Evolutionary conservation across 1,140 invertebrate species (phyloP), one percentile per base, ranked within the genome.

Genomic region (Drosophila melanica): DNA sequence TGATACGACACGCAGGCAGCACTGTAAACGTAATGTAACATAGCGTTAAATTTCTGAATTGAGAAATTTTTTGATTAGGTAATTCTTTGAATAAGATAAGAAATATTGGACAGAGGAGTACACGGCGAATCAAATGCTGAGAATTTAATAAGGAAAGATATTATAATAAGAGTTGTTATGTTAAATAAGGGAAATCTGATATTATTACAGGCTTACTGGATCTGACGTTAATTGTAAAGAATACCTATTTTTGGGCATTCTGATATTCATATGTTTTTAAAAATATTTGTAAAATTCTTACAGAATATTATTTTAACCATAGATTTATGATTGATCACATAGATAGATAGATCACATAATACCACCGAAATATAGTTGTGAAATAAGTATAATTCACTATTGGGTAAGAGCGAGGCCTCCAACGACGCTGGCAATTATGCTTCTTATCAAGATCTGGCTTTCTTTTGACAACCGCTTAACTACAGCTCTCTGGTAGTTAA

Each of bases 381-480:
- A n/a, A 27, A 3, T 14, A 12, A 14, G 5, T 57, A 6, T 44
- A n/a, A 12, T n/a, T 6, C 41, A 7, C 23, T 35, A 51, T 33
- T 48, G 23, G 47, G 11, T 33, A 51, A 41, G 14, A 27, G 20
- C 39, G 37, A n/a, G 18, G 0, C 23, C 9, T n/a, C 23, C 47
- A 51, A 33, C 27, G 8, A 11, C 4, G 14, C 27, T 35, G 8
- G 7, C 54, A 37, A 42, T 66, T 66, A 63, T 71, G 14, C 20
- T 12, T 16, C 39, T 66, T 59, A 66, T 72, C 63, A 14, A 6
- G 35, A 72, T 72, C 69, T 59, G 37, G 59, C 69, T 72, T 66
- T 72, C 69, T 71, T 66, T 63, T 37, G 60, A 44, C 27, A n/a
- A 10, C 30, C 12, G 27, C 44, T 57, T 51, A 50, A 45, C 39